Evolutionary conservation across 2,888 invertebrate species (phyloP), one percentile per base, ranked within the genome.

Genomic region (Drosophila nigricruria): DNA sequence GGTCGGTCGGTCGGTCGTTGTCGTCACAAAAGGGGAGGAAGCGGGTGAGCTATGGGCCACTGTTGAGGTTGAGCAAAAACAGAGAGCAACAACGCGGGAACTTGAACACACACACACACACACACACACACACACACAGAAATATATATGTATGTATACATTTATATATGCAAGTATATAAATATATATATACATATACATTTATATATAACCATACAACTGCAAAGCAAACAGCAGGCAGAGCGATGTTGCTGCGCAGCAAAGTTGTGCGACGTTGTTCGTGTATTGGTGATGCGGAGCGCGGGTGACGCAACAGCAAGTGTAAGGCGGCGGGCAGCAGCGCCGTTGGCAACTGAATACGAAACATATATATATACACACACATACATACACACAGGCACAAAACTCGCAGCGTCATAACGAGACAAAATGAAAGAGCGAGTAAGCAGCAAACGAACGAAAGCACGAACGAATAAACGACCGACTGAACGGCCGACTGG

Each of bases 241-340:
- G 61, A 73, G 61, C 45, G 45, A 50, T 53, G 62, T 70, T 73
- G 70, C 77, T 76, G 77, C 73, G 77, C 73, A 77, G 78, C 76
- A 75, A 76, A 47, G 43, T 66, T 70, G 42, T 59, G 40, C 38
- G 54, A 30, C 34, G 63, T 49, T 72, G 67, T 68, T 65, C 62
- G 66, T 69, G 56, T 66, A 62, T 70, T 66, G 66, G 79, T 74
- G 56, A 65, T 52, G 64, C 60, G 64, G 71, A 67, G 83, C 67
- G 82, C 82, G 84, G 84, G 88, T 84, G 84, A 84, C 84, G 88
- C 84, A 84, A 86, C 88, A 88, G 87, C 88, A 85, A 85, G 85
- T 85, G 85, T 87, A 88, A 75, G 84, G 70, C 68, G 69, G 81
- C 64, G 57, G 58, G 58, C 66, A 59, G 77, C 85, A 79, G 83